These are phyloP conservation scores for Rhinoderma darwinii DNA, from an alignment of 2,113 vertebrate genomes.

Conservation along the genomic window DNA sequence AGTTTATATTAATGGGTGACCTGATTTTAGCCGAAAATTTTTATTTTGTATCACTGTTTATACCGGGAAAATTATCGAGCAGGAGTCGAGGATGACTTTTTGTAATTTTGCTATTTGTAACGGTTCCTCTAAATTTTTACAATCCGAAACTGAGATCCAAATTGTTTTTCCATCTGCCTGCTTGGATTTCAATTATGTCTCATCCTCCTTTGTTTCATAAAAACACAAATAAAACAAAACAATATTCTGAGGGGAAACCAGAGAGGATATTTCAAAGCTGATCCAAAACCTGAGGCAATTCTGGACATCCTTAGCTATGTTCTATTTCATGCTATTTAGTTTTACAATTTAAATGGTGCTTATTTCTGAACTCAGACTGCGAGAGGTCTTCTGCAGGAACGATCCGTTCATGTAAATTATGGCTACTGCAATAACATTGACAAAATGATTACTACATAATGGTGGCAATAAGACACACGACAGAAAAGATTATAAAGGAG, in stretches of 20 bases:
- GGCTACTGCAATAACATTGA: constrained; percentile 49
- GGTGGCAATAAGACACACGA: constrained; percentile 37
- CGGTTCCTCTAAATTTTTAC: neutral
- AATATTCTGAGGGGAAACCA: neutral
- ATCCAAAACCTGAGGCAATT: constrained; percentile 38
- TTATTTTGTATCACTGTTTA: neutral
- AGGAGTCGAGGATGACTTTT: neutral
- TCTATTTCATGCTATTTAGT: constrained; percentile 48
- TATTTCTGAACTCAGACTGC: constrained; percentile 25
- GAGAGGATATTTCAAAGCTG: constrained; percentile 4
- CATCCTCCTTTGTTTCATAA: neutral
- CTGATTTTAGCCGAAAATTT: neutral
- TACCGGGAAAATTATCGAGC: neutral
- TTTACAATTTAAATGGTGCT: constrained; percentile 49
- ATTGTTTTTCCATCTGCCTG: constrained; percentile 32
- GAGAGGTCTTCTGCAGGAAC: constrained; percentile 32
- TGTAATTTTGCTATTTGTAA: neutral
- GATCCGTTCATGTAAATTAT: constrained; percentile 48
- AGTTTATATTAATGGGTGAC: neutral
- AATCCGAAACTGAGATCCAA: neutral
- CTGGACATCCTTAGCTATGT: constrained; percentile 30
- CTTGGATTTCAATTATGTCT: constrained; percentile 21
- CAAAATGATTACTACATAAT: constrained; percentile 52
- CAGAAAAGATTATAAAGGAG: constrained; percentile 36
- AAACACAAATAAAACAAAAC: constrained; percentile 4